phyloP scores from a whole-genome alignment of 2,113 vertebrate genomes.

The Pardalotus punctatus region DNA sequence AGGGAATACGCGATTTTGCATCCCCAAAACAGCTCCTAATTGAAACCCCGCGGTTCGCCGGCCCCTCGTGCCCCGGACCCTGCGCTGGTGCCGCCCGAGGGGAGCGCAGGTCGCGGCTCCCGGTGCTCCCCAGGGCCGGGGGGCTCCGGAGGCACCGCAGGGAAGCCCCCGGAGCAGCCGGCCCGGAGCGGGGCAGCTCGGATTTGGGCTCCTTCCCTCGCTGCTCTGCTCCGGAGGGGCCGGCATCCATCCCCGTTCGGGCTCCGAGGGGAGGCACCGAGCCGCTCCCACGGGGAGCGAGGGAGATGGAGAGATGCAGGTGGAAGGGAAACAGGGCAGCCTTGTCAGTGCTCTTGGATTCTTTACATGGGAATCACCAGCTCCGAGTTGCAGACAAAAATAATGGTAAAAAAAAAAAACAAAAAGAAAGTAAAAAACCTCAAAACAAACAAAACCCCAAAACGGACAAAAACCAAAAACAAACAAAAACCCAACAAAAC shows the following conservation, averaged over 20 bases:
- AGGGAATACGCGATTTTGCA: slow-evolving; percentile 58
- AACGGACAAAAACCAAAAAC: no score
- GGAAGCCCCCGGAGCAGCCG: no score
- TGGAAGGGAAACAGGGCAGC: no score
- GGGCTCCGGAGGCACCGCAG: no score
- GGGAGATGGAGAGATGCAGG: neutral
- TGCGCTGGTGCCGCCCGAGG: slow-evolving; percentile 11
- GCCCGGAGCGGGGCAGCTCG: neutral
- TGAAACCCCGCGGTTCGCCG: slow-evolving; percentile 53
- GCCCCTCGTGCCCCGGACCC: neutral
- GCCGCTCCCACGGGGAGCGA: neutral
- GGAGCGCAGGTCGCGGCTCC: no score
- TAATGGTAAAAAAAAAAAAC: no score
- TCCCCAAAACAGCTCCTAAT: slow-evolving; percentile 62
- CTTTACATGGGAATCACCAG: neutral
- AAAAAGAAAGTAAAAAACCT: no score
- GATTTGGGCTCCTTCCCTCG: neutral
- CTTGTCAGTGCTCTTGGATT: neutral
- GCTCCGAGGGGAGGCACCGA: neutral
- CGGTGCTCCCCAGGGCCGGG: no score
- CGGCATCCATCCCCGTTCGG: accelerated
- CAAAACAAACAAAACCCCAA: no score
- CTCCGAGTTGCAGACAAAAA: neutral
- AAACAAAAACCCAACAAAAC: no score
- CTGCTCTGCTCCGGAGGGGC: neutral